A percentile compares a stretch with the other conserved stretches of the same genome.
These are phyloP conservation scores for Hafferia zeledoni DNA, from an alignment of 2,797 vertebrate species.

Conservation along the genomic window DNA sequence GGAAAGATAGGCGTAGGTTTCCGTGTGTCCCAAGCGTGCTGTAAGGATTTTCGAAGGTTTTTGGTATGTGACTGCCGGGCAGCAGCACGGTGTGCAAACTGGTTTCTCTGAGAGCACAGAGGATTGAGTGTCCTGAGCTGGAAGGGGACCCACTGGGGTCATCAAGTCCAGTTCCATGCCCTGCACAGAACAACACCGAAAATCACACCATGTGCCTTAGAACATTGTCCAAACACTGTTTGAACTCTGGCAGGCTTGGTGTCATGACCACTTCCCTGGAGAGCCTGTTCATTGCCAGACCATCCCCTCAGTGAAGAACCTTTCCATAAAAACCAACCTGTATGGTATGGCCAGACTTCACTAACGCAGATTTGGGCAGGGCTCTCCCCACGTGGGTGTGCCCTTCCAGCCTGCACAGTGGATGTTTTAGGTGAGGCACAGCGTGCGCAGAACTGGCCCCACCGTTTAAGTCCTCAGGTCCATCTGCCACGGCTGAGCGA, in stretches of 20 bases:
- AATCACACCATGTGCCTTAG: background rate
- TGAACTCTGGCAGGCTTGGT: no score
- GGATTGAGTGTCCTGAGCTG: background rate
- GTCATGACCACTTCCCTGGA: background rate
- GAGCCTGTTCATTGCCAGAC: background rate
- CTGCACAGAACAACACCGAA: background rate
- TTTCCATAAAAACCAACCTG: background rate
- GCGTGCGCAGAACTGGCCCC: no score
- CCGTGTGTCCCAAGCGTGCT: background rate
- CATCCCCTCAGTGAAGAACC: background rate
- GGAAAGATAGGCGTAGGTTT: background rate
- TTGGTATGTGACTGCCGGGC: background rate
- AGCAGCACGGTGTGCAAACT: background rate
- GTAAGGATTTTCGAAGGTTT: background rate
- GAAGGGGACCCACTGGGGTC: background rate
- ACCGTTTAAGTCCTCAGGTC: no score
- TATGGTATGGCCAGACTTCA: no score
- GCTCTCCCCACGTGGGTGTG: no score
- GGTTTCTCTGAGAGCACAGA: background rate
- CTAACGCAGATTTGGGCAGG: no score
- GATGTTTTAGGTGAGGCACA: no score
- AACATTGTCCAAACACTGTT: background rate
- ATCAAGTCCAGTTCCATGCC: no score
- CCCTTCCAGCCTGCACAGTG: no score
- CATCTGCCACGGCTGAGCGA: no score